Evolutionary conservation across 2,888 invertebrate species (phyloP), one percentile per base, ranked within the genome.

Genomic region (Leptinotarsa rubiginosa): DNA sequence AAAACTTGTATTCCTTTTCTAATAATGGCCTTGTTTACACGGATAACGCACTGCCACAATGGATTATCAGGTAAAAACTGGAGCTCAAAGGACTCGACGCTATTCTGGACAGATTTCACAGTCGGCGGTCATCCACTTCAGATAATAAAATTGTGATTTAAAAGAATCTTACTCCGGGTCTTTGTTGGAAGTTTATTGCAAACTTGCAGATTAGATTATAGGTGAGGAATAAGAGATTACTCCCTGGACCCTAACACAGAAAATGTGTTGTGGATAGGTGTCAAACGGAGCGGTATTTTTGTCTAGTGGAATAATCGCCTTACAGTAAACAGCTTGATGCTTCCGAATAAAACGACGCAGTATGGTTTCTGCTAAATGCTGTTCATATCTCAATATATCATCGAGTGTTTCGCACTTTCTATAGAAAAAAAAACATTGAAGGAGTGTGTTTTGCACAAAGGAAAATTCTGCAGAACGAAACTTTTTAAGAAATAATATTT

Each of bases 101-200:
- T 76, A 78, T 79, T 81, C 78, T 80, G 73, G 77, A 71, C 73
- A 78, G 80, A 76, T 81, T 78, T 78, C 71, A 75, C 75, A 74
- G 80, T 78, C 76, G 77, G 72, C 75, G 74, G 74, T 77, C 73
- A 79, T 81, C 77, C 79, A 78, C 77, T 76, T 76, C 78, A 76
- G 76, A 79, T 80, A 80, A 78, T 80, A 77, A 77, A 79, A 31
- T 71, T 74, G 69, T 56, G 41, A 52, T 54, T 54, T 20, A 18
- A 68, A 54, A 41, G 56, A 69, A 56, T 69, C 41, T 54, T 49
- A 20, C 52, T 56, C 41, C 22, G 18, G 13, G 18, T 62, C 49
- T 56, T 69, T 69, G 69, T 69, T 69, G 47, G n/a, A 52, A 56
- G 20, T 69, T 69, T 54, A 69, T 69, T 69, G 69, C 69, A 69